A percentile compares a stretch with the other conserved stretches of the same genome.
Evolutionary conservation across 2,113 vertebrate genomes (phyloP).

Genomic region (Plecotus auritus): DNA sequence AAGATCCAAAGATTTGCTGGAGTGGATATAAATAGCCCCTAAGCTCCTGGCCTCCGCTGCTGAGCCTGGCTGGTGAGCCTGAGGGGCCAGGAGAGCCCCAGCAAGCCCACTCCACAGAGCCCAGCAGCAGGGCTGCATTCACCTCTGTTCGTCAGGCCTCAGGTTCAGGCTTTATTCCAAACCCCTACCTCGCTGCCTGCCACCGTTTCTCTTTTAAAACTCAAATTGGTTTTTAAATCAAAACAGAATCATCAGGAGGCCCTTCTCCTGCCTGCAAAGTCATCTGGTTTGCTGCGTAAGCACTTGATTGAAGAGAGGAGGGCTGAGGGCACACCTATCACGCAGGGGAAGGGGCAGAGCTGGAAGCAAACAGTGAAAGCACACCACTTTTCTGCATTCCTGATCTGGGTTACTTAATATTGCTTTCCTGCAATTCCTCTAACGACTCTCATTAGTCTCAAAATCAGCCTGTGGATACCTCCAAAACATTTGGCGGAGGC

Average conservation of each 20-base stretch:
- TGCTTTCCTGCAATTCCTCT: fast-evolving
- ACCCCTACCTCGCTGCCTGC: neutral
- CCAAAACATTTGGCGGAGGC: no score
- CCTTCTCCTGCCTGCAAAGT: neutral
- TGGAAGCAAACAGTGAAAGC: neutral
- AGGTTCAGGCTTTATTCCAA: neutral
- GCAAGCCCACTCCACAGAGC: neutral
- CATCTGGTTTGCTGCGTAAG: neutral
- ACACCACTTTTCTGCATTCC: neutral
- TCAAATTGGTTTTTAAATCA: neutral
- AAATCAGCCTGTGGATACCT: neutral
- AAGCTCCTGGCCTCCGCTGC: neutral
- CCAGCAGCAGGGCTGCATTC: no score
- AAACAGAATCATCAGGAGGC: neutral
- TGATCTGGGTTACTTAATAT: neutral
- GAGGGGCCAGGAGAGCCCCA: neutral
- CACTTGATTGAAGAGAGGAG: neutral
- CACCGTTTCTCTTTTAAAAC: neutral
- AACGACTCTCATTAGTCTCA: neutral
- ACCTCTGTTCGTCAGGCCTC: neutral
- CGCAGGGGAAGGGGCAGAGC: neutral
- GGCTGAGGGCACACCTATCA: no score
- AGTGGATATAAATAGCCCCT: slow-evolving; percentile 57
- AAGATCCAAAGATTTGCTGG: slow-evolving; percentile 59
- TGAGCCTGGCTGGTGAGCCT: fast-evolving